Base-by-base conservation (phyloP, 2,113 vertebrate species). In the Dissostichus mawsoni region DNA sequence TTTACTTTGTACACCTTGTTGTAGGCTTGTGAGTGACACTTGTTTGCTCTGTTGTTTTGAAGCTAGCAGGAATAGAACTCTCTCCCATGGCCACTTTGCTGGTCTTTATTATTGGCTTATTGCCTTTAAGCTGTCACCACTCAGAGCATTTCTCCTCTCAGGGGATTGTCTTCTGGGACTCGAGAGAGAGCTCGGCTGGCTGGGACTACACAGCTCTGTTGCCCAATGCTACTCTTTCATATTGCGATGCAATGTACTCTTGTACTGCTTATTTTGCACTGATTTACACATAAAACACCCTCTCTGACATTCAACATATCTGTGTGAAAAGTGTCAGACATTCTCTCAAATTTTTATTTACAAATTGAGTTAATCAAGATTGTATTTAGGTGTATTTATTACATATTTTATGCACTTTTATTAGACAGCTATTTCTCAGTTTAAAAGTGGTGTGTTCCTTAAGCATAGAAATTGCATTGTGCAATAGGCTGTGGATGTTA, bases 91-190 rank as follows among this genome's bases (percentile, higher is more conserved):
- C 91, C 90, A 90, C 80, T 88, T 92, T 91, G 81, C 89, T 81
- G 88, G 78, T 91, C 89, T 94, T 90, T 92, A 91, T 92, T 93
- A 92, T 93, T 90, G 92, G 91, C 90, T 92, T 92, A 91, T 93
- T 93, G 92, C 93, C 93, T 91, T 90, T 90, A 86, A 94, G 89
- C 91, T 93, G 92, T 94, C 93, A 92, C 90, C 90, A 90, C 90
- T 93, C 87, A 83, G 81, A 92, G 88, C 89, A 76, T 83, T 90
- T 79, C 84, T 61, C 20, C 91, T 92, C 91, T 91, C 91, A 57
- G 73, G 93, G 93, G 92, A 91, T 76, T 67, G 81, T 89, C 90
- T 91, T 88, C 36, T 80, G 91, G 93, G 89, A 91, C 84, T 91
- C 36, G 51, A 76, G 76, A 74, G 76, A 81, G 81, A 86, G 84